A percentile compares a stretch with the other conserved stretches of the same genome.
Evolutionary conservation across 2,888 invertebrate genomes (phyloP).

Genomic region (Iphiclides podalirius): DNA sequence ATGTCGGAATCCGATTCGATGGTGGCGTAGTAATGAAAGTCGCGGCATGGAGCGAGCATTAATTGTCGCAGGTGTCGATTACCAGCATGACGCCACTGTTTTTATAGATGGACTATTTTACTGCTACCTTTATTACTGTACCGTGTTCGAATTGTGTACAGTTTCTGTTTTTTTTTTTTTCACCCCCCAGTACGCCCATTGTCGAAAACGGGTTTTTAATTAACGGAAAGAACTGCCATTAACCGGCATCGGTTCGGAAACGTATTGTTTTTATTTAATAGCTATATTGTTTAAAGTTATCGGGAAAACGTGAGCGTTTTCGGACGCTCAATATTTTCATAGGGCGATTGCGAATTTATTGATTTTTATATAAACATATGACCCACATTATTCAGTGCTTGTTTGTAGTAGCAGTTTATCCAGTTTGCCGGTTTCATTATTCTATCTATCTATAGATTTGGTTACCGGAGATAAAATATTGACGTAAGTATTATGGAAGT

Average conservation of each 20-base stretch:
- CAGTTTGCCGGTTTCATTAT: too few species aligned
- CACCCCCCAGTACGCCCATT: conserved; percentile 7
- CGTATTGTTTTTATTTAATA: conserved; percentile 13
- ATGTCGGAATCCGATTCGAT: conserved; percentile 14
- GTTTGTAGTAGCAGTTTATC: too few species aligned
- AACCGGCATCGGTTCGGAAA: conserved; percentile 11
- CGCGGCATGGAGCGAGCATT: conserved; percentile 43
- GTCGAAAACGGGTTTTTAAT: conserved; percentile 21
- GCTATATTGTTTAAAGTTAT: conserved; percentile 4
- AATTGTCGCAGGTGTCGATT: conserved; percentile 69
- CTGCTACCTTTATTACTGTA: conserved; percentile 39
- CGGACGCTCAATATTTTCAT: too few species aligned
- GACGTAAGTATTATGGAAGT: too few species aligned
- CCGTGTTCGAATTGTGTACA: conserved; percentile 30
- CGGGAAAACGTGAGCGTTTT: background rate
- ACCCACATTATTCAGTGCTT: too few species aligned
- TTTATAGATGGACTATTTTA: conserved; percentile 42
- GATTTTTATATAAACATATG: too few species aligned
- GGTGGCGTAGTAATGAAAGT: conserved; percentile 47
- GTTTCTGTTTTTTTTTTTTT: conserved; percentile 15
- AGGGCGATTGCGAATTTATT: conserved; percentile 3
- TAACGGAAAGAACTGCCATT: conserved; percentile 18
- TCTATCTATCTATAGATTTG: too few species aligned
- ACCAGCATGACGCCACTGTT: conserved; percentile 44
- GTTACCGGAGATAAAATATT: too few species aligned